Evolutionary conservation across 2,113 vertebrate genomes (phyloP), one percentile per base, ranked within the genome.

Genomic region (Sula dactylatra): DNA sequence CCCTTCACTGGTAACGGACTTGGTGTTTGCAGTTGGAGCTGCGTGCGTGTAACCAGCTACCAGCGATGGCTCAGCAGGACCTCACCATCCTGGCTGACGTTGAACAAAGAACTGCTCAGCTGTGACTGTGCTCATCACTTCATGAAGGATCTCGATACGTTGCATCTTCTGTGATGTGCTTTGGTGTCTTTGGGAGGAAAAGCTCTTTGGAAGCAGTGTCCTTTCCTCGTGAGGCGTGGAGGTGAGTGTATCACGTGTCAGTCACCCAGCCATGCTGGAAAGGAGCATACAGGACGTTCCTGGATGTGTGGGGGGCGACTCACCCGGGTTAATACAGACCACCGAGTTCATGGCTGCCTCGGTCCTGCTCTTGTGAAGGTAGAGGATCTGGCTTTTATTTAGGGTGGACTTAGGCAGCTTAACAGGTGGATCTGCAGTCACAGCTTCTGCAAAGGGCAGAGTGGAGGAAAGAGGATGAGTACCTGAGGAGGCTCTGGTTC

Each of bases 51-150:
- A 47, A 40, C 54, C 44, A 0, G 0, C 44, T 87, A 26, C 58
- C 52, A 16, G 59, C 7, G 31, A 11, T 18, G 45, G 78, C 79
- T 91, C 84, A 47, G 45, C 84, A 78, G 64, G 59, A 85, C 71
- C 29, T 91, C 21, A 7, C n/a, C 10, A 3, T 61, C 65, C 42
- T 58, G 72, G 49, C 52, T 1, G 3, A n/a, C 2, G 0, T 0
- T 15, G 59, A 82, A 59, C 69, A 66, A 65, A 76, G 54, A 73
- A 11, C 18, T 49, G 3, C 31, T 27, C 13, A 34, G 49, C 70
- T 70, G 45, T 34, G 34, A 42, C 20, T 0, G 1, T 32, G 45
- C 45, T 82, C 49, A 10, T 62, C 47, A 2, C 27, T 55, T 86
- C 10, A 1, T 61, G 62, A 73, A 29, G 81, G 27, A 82, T 62